phyloP scores from a whole-genome alignment of 2,113 vertebrate genomes.

The Coptodon bakossiorum region DNA sequence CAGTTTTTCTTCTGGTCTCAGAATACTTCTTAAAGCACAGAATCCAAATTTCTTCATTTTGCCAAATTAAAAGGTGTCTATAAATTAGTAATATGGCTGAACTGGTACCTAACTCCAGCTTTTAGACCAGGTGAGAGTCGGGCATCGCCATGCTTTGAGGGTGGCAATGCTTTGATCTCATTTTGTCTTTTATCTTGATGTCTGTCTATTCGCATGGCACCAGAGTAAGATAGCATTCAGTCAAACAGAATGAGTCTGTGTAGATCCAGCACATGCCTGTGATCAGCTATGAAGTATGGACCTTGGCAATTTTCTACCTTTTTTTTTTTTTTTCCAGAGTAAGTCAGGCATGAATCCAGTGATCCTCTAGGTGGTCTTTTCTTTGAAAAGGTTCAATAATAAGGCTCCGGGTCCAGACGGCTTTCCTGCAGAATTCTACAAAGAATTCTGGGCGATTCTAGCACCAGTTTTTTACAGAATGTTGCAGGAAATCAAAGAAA shows the following conservation, averaged over 20 bases:
- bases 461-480: too few species aligned
- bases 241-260: neutral
- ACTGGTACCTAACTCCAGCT: neutral
- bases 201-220: accelerated
- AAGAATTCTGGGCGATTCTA: too few species aligned
- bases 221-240: neutral
- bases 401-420: too few species aligned
- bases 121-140: neutral
- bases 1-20: neutral
- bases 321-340: accelerated
- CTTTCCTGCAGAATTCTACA: too few species aligned
- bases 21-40: neutral
- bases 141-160: neutral
- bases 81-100: neutral
- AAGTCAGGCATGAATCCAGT: neutral
- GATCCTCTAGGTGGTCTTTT: neutral
- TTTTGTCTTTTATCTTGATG: neutral
- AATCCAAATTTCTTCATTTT: neutral
- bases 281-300: neutral
- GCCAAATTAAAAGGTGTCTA: neutral
- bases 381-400: too few species aligned
- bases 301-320: neutral
- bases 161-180: neutral
- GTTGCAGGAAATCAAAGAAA: too few species aligned
- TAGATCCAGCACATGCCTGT: neutral